Base-by-base conservation (phyloP, 2,888 invertebrate genomes). In the Cremastinae sp. region DNA sequence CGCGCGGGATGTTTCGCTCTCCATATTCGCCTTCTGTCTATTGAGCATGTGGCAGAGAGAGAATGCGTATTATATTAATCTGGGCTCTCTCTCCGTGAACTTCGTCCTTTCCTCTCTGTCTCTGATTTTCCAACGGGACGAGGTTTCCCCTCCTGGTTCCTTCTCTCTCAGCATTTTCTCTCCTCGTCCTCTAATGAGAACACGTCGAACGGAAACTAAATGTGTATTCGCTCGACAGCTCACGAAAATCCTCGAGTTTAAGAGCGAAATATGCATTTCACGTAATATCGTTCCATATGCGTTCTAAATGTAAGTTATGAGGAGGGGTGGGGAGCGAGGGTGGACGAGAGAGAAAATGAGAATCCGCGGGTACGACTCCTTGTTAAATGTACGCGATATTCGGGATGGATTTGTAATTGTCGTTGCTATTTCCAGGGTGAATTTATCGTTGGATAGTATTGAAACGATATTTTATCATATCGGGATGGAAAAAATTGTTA, bases 141-240 rank as follows among this genome's bases (percentile, higher is more conserved):
- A 53, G 69, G 43, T 64, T 51, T 47, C 28, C 28, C 62, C 45
- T 58, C 43, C 43, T 2, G 59, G 12, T 14, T 28, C 28, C 28
- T 28, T 28, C 28, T 28, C 28, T 5, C 28, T 5, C 28, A 3
- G n/a, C 28, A 5, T 28, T 28, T 28, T 28, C 28, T 28, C 28
- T 28, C 28, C 28, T 28, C 28, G 1, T 41, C 43, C 53, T 65
- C 12, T 53, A 22, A 70, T 47, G 59, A 70, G 53, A 58, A 45
- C 20, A 59, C 43, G 51, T 69, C 58, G 62, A 62, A 74, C 39
- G 43, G 51, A 69, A 69, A 74, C 58, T 37, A 51, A 28, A 64
- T 69, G 74, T 64, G 64, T 18, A 64, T 69, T 53, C 53, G 51
- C 53, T 53, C 58, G 58, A 53, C 47, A 64, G 51, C 37, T 14